phyloP scores from a whole-genome alignment of 2,113 vertebrate genomes.

The Cinclus cinclus region DNA sequence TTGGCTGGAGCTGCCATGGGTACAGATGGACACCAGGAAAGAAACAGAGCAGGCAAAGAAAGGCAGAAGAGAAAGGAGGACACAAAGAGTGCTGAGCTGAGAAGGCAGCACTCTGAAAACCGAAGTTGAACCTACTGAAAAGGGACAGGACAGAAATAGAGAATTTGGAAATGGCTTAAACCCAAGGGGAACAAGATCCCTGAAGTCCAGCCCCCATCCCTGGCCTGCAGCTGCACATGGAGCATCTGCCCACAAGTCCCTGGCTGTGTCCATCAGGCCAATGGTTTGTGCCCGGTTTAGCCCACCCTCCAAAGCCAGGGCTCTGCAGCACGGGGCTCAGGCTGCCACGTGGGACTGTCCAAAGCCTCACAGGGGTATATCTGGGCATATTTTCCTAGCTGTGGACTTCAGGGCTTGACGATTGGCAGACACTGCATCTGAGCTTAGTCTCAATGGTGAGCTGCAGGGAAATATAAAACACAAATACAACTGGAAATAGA shows the following conservation, averaged over 20 bases:
- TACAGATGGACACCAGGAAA: background rate
- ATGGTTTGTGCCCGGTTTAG: accelerated
- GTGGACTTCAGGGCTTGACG: background rate
- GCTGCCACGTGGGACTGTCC: accelerated
- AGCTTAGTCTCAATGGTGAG: background rate
- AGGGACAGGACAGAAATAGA: background rate
- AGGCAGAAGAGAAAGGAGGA: background rate
- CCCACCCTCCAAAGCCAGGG: background rate
- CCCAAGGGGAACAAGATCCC: background rate
- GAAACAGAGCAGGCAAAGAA: background rate
- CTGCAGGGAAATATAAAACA: background rate
- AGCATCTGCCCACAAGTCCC: background rate
- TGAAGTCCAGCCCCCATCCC: background rate
- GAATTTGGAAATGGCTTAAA: background rate
- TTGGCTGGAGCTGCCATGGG: background rate
- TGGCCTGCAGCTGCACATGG: background rate
- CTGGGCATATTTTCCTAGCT: background rate
- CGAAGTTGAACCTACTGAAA: background rate
- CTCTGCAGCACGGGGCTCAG: background rate
- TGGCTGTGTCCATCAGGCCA: background rate
- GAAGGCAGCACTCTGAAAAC: background rate
- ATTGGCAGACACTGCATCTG: background rate
- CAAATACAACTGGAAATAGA: background rate
- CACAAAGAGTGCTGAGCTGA: background rate
- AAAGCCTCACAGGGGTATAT: background rate